Percentiles rank a stretch among this genome's conserved stretches.
Conservation (phyloP, 2,113 vertebrate species). For the Cavia porcellus region DNA sequence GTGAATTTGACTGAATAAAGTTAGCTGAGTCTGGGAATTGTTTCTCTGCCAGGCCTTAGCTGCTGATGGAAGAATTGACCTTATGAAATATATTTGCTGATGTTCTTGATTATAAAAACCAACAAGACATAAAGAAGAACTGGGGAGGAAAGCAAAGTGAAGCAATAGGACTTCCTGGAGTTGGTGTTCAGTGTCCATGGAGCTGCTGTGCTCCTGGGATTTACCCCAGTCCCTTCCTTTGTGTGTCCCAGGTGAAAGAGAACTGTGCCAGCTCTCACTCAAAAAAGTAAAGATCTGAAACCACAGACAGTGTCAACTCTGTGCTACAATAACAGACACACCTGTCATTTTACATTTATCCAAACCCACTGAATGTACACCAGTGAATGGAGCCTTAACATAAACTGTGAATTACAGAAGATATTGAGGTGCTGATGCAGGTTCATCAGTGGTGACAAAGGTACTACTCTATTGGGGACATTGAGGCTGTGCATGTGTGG, state of each 20-base stretch:
- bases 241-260: neutral
- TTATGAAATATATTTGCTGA: conserved; percentile 26
- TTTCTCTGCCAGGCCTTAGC: neutral
- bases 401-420: neutral
- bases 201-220: neutral
- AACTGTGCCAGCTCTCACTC: neutral
- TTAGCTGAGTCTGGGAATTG: neutral
- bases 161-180: neutral
- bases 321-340: neutral
- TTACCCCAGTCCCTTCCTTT: neutral
- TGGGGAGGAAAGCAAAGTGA: neutral
- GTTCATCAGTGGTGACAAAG: neutral
- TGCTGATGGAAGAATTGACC: neutral
- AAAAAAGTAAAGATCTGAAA: neutral
- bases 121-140: neutral
- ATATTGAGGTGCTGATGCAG: neutral
- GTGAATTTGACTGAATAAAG: conserved; percentile 28
- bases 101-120: conserved; percentile 18
- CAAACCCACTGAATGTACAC: neutral
- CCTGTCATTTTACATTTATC: neutral
- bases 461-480: neutral
- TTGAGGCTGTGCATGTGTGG: neutral
- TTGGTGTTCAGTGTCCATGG: neutral
- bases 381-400: neutral
- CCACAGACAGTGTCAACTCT: neutral